These are phyloP conservation scores for Ectemnius lituratus DNA, from an alignment of 2,888 invertebrate genomes.

Conservation along the genomic window DNA sequence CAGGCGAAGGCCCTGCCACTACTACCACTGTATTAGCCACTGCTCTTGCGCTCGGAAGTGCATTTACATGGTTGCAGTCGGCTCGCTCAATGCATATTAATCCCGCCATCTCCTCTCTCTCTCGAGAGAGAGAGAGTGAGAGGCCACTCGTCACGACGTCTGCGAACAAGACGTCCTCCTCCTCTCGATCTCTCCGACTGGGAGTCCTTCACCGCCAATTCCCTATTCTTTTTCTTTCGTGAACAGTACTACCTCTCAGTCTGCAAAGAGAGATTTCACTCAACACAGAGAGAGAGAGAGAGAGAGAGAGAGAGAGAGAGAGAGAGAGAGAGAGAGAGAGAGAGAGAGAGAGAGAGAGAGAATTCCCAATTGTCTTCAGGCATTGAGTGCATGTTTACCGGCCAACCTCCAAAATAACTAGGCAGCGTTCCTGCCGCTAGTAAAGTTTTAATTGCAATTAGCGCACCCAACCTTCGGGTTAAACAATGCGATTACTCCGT, in stretches of 20 bases:
- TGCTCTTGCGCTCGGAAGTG: conserved; percentile 43
- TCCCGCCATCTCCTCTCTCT: conserved; percentile 56
- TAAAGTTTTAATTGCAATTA: conserved; percentile 48
- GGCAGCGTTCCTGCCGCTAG: not conserved
- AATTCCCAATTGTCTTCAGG: no score
- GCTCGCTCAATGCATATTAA: conserved; percentile 58
- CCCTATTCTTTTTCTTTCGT: conserved; percentile 35
- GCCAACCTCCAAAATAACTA: not conserved
- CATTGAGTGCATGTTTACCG: not conserved
- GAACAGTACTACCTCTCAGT: not conserved
- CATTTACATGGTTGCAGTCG: conserved; percentile 57
- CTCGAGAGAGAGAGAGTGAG: no score
- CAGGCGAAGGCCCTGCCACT: not conserved
- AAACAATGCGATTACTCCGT: conserved; percentile 36
- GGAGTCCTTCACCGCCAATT: no score
- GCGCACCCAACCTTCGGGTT: conserved; percentile 1
- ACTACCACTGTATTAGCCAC: not conserved
- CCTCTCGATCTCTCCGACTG: conserved; percentile 1
- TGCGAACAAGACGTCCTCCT: conserved; percentile 54
- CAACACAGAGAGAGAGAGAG: not conserved
- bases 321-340: not conserved
- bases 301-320: not conserved
- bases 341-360: not conserved
- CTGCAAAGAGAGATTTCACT: no score
- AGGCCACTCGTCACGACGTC: conserved; percentile 57